phyloP scores from a whole-genome alignment of 64 coral and sea anemone genomes.

The Platygyra sinensis region DNA sequence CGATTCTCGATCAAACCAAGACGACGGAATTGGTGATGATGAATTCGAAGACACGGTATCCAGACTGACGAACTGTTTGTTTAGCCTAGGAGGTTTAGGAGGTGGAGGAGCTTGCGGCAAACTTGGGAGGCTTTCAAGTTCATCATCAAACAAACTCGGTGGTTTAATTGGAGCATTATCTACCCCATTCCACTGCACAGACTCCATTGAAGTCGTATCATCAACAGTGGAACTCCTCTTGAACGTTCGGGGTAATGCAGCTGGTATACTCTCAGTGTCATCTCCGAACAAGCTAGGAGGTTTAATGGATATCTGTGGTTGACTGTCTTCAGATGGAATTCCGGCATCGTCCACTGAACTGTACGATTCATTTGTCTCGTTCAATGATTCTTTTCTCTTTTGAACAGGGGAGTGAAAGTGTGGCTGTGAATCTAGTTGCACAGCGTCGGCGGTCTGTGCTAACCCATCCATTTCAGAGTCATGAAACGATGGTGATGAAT shows the following conservation, averaged over 20 bases:
- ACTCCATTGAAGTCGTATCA: conserved; percentile 12
- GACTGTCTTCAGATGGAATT: neutral
- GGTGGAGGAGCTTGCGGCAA: conserved; percentile 24
- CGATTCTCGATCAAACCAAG: neutral
- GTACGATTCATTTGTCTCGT: neutral
- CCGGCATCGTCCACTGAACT: neutral
- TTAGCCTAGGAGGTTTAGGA: conserved; percentile 42
- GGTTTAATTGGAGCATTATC: conserved; percentile 37
- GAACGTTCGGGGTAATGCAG: conserved; percentile 32
- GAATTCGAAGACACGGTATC: conserved; percentile 15
- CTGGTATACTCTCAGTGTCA: conserved; percentile 72
- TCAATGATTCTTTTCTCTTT: neutral
- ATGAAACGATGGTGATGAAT: neutral
- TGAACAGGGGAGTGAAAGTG: neutral
- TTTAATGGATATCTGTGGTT: conserved; percentile 29
- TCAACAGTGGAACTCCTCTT: neutral
- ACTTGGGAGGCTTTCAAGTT: conserved; percentile 51
- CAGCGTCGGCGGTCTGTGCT: neutral
- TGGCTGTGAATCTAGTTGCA: neutral
- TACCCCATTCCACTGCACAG: neutral
- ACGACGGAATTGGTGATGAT: neutral
- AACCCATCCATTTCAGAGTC: neutral
- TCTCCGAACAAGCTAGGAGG: conserved; percentile 89
- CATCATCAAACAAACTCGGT: conserved; percentile 57
- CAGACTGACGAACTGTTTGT: neutral